Base-by-base conservation (phyloP, 2,888 invertebrate species). In the Chelonus formosanus region DNA sequence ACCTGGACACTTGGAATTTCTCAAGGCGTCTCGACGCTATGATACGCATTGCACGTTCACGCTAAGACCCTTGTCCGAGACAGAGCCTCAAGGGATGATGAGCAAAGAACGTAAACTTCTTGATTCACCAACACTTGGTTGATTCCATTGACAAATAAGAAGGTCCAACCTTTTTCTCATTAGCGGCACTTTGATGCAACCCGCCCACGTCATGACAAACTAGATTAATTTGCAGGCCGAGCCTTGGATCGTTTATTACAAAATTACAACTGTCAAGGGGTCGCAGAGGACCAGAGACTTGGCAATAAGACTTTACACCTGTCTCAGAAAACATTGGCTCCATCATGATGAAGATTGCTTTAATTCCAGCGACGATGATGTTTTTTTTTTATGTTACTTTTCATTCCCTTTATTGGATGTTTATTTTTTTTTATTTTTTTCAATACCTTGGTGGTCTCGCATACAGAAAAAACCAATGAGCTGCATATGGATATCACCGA, bases 191-290 rank as follows among this genome's bases (percentile, higher is more conserved):
- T 84, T 84, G 83, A 84, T 80, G 80, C 78, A 77, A 78, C 82
- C 84, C 82, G 81, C 84, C 82, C 81, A 71, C 81, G 79, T 84
- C 81, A 83, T 83, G 84, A 84, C 84, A 84, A 84, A 84, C 84
- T 83, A 84, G 84, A 83, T 84, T 84, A 84, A 84, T 84, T 84
- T 80, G 78, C 78, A 73, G 68, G 68, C 74, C 75, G 72, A 74
- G 76, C 47, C 45, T 75, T 31, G 34, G 77, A 80, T 83, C 82
- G 82, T 84, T 84, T 83, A 79, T 84, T 79, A 82, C 72, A 75
- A 80, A 82, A 82, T 82, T 82, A 80, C 78, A 79, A 76, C 80
- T 79, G 81, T 82, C 83, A 78, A 74, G 40, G 40, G 40, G 6
- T 40, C 40, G 40, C 40, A 40, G 6, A 40, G 31, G 45, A 50